phyloP scores from a whole-genome alignment of 2,888 invertebrate species.

The Girardia tigrina region DNA sequence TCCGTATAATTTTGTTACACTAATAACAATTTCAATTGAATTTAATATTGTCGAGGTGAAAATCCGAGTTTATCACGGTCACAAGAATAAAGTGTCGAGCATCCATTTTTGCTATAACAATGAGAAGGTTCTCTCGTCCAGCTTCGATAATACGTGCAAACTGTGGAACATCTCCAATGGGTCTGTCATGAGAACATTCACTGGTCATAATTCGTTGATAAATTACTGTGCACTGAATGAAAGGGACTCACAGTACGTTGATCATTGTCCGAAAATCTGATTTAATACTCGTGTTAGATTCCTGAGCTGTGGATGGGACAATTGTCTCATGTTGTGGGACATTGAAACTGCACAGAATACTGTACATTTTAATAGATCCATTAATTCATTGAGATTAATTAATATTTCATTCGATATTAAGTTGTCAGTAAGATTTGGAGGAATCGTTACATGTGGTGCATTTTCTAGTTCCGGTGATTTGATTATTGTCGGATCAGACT shows the following conservation, averaged over 20 bases:
- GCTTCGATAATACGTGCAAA: conserved; percentile 30
- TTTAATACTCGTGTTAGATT: conserved; percentile 34
- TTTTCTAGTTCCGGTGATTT: neutral
- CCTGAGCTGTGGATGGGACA: conserved; percentile 45
- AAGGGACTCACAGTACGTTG: neutral
- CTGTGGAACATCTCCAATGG: conserved; percentile 28
- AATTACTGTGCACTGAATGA: neutral
- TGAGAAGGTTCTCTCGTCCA: conserved; percentile 7
- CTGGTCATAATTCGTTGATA: conserved; percentile 30
- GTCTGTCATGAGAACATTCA: neutral
- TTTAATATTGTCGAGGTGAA: conserved; percentile 42
- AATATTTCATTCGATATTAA: no score
- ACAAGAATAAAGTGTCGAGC: conserved; percentile 37
- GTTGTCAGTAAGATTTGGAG: neutral
- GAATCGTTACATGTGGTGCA: neutral
- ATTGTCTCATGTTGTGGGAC: conserved; percentile 43
- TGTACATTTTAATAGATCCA: neutral
- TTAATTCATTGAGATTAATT: neutral
- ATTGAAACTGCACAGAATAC: conserved; percentile 41
- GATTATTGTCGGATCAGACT: neutral
- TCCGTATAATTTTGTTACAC: neutral
- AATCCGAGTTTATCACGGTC: conserved; percentile 44
- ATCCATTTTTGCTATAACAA: conserved; percentile 20
- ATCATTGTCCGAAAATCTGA: neutral
- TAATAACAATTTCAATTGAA: no score